A percentile compares a stretch with the other conserved stretches of the same genome.
Evolutionary conservation across 2,797 vertebrate genomes (phyloP).

Genomic region (Takifugu rubripes): DNA sequence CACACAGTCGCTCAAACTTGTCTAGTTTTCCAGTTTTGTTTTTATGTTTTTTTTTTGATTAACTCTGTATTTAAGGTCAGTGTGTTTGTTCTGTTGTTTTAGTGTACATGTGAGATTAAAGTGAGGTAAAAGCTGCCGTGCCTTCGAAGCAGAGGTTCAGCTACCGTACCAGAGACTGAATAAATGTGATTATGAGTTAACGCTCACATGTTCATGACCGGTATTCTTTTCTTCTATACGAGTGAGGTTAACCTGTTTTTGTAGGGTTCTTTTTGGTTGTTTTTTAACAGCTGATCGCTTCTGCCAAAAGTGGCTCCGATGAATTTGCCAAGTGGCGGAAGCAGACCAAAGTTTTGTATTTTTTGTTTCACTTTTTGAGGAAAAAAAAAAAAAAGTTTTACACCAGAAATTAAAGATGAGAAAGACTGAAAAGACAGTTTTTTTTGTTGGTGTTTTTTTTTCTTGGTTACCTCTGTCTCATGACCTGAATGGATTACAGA

Average conservation of each 20-base stretch:
- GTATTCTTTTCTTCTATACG: conserved; percentile 65
- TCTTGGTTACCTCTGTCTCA: conserved; percentile 48
- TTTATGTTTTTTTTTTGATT: conserved; percentile 52
- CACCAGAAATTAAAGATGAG: conserved; percentile 43
- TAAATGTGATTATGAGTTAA: conserved; percentile 74
- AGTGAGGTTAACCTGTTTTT: conserved; percentile 69
- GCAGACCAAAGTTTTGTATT: conserved; percentile 86
- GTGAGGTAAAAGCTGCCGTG: conserved; percentile 60
- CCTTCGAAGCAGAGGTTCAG: conserved; percentile 68
- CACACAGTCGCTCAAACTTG: conserved; percentile 64
- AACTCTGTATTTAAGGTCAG: conserved; percentile 76
- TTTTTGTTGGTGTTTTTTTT: conserved; percentile 26
- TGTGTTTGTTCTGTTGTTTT: conserved; percentile 72
- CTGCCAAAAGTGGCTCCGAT: conserved; percentile 56
- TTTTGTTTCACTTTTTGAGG: conserved; percentile 67
- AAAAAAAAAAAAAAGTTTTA: conserved; percentile 44
- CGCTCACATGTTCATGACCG: conserved; percentile 62
- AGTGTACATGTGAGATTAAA: conserved; percentile 66
- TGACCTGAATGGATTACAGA: conserved; percentile 55
- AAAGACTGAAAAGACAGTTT: conserved; percentile 49
- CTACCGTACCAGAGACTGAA: conserved; percentile 67
- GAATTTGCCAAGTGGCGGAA: conserved; percentile 68
- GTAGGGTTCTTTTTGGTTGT: conserved; percentile 52
- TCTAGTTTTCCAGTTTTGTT: conserved; percentile 64
- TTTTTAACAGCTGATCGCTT: conserved; percentile 63